Conservation (phyloP, 2,888 invertebrate genomes). For the Onchidella celtica region DNA sequence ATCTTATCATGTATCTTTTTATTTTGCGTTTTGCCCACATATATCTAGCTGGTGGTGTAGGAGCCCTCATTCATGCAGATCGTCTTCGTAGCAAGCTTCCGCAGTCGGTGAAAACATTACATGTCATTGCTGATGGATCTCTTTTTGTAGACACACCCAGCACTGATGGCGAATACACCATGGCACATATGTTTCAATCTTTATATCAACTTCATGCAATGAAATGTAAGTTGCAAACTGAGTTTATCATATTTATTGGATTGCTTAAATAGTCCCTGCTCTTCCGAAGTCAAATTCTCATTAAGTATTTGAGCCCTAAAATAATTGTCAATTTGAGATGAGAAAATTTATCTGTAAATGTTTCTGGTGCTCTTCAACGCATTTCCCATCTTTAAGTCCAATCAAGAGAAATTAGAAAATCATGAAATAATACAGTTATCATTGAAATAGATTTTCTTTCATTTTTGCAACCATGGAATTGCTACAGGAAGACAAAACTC, state of each 20-base stretch:
- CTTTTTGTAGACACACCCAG: constrained; percentile 61
- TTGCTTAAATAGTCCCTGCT: background rate
- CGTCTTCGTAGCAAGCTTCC: constrained; percentile 56
- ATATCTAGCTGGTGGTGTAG: constrained; percentile 61
- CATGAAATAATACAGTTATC: too few relatives aligned
- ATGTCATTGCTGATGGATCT: constrained; percentile 59
- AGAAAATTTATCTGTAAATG: too few relatives aligned
- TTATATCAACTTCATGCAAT: constrained; percentile 58
- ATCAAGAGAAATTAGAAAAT: too few relatives aligned
- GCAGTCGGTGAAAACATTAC: constrained; percentile 56
- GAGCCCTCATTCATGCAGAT: constrained; percentile 62
- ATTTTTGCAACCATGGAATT: too few relatives aligned
- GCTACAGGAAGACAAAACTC: too few relatives aligned
- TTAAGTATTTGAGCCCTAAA: too few relatives aligned
- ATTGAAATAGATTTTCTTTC: too few relatives aligned
- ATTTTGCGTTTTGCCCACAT: background rate
- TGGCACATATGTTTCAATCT: constrained; percentile 54
- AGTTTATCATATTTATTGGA: background rate
- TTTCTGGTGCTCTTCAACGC: too few relatives aligned
- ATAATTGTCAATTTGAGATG: too few relatives aligned
- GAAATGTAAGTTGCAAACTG: constrained; percentile 56
- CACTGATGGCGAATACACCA: constrained; percentile 43
- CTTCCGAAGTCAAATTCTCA: background rate
- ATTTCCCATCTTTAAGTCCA: too few relatives aligned
- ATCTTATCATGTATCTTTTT: too few relatives aligned